Conservation (phyloP, 1,140 invertebrate species). For the Cherax quadricarinatus region DNA sequence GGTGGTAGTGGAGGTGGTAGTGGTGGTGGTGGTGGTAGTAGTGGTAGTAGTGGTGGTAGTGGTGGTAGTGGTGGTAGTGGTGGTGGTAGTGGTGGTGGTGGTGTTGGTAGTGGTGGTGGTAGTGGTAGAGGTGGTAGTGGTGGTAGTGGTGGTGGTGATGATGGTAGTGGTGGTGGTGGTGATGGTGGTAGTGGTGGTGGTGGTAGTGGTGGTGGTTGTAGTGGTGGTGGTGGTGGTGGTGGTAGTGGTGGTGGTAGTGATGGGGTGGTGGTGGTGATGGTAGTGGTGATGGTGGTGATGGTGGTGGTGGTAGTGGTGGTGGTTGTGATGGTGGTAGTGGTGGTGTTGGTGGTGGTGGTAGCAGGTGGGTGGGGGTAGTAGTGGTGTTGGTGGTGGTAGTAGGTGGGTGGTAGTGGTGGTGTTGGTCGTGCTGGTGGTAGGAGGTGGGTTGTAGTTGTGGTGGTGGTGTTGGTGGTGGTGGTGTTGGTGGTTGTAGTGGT, state of each 20-base stretch:
- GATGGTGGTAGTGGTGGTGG: no score
- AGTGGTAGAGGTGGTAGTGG: no score
- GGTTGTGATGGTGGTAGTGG: not conserved
- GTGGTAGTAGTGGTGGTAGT: no score
- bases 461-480: no score
- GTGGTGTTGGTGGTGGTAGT: not conserved
- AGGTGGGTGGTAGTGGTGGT: not conserved
- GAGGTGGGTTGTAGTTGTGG: not conserved
- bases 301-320: not conserved
- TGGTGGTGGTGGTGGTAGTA: not conserved
- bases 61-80: no score
- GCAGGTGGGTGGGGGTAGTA: not conserved
- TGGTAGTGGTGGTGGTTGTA: not conserved
- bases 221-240: slow-evolving; percentile 4
- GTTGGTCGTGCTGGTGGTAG: not conserved
- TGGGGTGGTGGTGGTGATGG: no score
- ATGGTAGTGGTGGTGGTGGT: no score
- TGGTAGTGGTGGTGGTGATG: no score
- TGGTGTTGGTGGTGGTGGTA: not conserved
- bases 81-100: no score
- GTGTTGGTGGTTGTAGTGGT: not conserved
- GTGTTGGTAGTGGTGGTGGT: no score
- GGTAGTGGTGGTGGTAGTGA: no score
- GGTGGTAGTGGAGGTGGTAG: not conserved
- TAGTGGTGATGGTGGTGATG: no score